Evolutionary conservation across 2,113 vertebrate genomes (phyloP).

Genomic region (Protobothrops mucrosquamatus): DNA sequence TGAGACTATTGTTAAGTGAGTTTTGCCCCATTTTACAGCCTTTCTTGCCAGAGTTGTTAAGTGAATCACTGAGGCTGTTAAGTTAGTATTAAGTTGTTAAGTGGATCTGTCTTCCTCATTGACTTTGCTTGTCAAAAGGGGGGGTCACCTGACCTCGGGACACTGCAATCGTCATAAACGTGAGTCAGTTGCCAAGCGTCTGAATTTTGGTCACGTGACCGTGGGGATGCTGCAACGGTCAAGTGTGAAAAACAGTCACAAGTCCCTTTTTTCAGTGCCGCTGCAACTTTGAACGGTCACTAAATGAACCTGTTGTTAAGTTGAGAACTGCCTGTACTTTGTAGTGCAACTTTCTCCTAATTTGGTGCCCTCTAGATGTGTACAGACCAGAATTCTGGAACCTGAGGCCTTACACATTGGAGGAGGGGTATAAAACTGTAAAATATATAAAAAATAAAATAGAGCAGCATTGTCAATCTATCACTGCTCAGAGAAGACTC

Average conservation of each 20-base stretch:
- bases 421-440: not conserved
- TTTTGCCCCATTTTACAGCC: too few relatives aligned
- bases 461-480: not conserved
- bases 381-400: not conserved
- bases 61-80: not conserved
- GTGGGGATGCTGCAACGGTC: not conserved
- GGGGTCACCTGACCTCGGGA: not conserved
- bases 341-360: not conserved
- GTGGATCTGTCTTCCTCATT: not conserved
- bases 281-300: not conserved
- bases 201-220: not conserved
- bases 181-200: not conserved
- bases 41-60: too few relatives aligned
- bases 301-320: not conserved
- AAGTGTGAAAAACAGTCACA: not conserved
- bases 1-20: too few relatives aligned
- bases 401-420: not conserved
- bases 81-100: not conserved
- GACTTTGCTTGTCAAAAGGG: not conserved
- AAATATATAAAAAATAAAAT: not conserved
- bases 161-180: not conserved
- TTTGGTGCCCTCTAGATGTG: not conserved
- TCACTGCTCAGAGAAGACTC: not conserved
- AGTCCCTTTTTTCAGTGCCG: not conserved
- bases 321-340: not conserved